These are phyloP conservation scores for Muscicapa comitata DNA, from an alignment of 2,797 vertebrate species.

Conservation along the genomic window DNA sequence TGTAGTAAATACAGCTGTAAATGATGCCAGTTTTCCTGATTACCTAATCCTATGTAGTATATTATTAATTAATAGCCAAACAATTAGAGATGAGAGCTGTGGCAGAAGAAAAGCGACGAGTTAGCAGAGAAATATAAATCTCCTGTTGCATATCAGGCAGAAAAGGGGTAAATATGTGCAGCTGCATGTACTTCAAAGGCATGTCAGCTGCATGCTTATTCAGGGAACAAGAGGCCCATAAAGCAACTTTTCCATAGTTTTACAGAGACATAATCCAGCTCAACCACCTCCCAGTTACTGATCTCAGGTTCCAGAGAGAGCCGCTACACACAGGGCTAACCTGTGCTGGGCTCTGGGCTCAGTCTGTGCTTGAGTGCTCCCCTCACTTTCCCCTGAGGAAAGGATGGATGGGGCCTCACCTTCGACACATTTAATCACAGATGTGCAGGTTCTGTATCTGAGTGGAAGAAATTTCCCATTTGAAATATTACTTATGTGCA, in stretches of 20 bases:
- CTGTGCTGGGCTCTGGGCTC: background rate
- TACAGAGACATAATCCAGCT: background rate
- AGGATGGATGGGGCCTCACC: background rate
- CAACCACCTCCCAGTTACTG: background rate
- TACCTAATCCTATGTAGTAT: conserved; percentile 48
- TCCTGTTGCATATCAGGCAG: background rate
- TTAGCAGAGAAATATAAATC: conserved; percentile 36
- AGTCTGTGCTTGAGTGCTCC: accelerated
- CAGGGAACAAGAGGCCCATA: background rate
- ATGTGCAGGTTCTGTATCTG: background rate
- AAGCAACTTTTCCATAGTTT: background rate
- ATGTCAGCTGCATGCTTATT: background rate
- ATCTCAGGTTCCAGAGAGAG: background rate
- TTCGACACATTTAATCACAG: accelerated
- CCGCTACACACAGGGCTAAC: background rate
- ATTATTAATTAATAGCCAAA: conserved; percentile 51
- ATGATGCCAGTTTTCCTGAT: conserved; percentile 45
- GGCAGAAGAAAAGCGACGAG: background rate
- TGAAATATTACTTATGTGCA: background rate
- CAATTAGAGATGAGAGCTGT: conserved; percentile 16
- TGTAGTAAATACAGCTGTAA: conserved; percentile 26
- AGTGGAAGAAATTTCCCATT: background rate
- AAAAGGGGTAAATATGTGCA: conserved; percentile 29
- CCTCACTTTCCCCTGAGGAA: background rate
- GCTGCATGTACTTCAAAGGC: conserved; percentile 34